Evolutionary conservation across 2,888 invertebrate species (phyloP).

Genomic region (Hemithea aestivaria): DNA sequence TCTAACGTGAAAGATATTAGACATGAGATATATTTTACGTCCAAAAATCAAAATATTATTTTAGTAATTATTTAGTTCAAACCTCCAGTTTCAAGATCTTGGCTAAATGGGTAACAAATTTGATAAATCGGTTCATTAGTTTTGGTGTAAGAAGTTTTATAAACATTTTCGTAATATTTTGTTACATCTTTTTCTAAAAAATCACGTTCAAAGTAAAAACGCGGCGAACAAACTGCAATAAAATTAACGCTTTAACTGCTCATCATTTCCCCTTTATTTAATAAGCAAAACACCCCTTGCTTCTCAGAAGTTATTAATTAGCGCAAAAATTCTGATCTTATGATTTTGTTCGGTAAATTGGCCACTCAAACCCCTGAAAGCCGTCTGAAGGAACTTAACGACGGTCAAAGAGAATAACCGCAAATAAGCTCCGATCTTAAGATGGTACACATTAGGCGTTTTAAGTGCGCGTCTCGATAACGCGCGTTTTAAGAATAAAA

Average conservation of each 20-base stretch:
- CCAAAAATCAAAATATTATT: too few species aligned
- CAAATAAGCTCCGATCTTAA: conserved; percentile 77
- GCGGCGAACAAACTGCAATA: conserved; percentile 40
- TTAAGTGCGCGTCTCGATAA: too few species aligned
- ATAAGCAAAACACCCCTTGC: conserved; percentile 59
- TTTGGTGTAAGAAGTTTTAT: too few species aligned
- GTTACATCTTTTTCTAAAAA: too few species aligned
- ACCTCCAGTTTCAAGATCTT: too few species aligned
- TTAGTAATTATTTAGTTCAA: too few species aligned
- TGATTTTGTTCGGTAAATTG: conserved; percentile 75
- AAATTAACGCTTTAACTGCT: conserved; percentile 50
- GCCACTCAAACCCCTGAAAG: conserved; percentile 77
- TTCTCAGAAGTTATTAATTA: conserved; percentile 71
- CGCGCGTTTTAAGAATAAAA: too few species aligned
- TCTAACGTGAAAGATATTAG: conserved; percentile 4
- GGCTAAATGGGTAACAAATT: too few species aligned
- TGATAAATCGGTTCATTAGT: too few species aligned
- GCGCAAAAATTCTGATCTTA: conserved; percentile 74
- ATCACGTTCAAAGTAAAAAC: conserved; percentile 12
- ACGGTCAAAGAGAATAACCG: conserved; percentile 79
- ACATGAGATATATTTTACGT: too few species aligned
- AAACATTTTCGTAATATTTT: too few species aligned
- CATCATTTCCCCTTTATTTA: conserved; percentile 57
- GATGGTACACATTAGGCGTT: too few species aligned
- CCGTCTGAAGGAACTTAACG: conserved; percentile 75